A percentile compares a stretch with the other conserved stretches of the same genome.
Conservation (phyloP, 2,113 vertebrate species). For the Rhinoptilus africanus region DNA sequence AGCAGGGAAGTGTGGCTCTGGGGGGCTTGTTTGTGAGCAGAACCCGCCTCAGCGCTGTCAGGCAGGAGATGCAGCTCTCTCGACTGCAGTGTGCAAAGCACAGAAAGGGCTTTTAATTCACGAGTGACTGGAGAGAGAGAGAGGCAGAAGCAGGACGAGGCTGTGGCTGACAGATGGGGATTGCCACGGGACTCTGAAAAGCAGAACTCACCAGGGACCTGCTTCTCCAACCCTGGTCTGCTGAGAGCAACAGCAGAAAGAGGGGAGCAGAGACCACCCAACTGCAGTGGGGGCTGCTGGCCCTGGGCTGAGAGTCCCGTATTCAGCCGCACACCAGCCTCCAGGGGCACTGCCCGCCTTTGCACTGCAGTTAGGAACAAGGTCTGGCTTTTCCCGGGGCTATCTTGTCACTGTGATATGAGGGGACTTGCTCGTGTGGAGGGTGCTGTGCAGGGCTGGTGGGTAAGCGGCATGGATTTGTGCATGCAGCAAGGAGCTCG, state of each 20-base stretch:
- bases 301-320: not conserved
- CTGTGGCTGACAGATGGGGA: not conserved
- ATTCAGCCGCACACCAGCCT: not conserved
- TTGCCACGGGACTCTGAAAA: not conserved
- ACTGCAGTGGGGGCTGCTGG: not conserved
- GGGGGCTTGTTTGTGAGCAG: not conserved
- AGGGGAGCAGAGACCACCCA: not conserved
- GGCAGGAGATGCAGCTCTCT: not conserved
- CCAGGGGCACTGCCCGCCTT: not conserved
- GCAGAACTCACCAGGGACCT: not conserved
- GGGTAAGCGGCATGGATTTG: accelerated
- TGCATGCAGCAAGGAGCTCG: not conserved
- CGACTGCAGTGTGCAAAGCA: not conserved
- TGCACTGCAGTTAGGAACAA: not conserved
- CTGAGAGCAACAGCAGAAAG: not conserved
- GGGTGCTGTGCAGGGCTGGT: not conserved
- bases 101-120: not conserved
- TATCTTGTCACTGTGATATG: not conserved
- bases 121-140: not conserved
- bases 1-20: not conserved
- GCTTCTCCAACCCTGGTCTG: not conserved
- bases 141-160: not conserved
- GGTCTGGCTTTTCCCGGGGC: not conserved
- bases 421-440: accelerated
- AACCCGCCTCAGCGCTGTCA: not conserved